A percentile compares a stretch with the other conserved stretches of the same genome.
These are phyloP conservation scores for Dione vanillae DNA, from an alignment of 2,888 invertebrate genomes.

Conservation along the genomic window DNA sequence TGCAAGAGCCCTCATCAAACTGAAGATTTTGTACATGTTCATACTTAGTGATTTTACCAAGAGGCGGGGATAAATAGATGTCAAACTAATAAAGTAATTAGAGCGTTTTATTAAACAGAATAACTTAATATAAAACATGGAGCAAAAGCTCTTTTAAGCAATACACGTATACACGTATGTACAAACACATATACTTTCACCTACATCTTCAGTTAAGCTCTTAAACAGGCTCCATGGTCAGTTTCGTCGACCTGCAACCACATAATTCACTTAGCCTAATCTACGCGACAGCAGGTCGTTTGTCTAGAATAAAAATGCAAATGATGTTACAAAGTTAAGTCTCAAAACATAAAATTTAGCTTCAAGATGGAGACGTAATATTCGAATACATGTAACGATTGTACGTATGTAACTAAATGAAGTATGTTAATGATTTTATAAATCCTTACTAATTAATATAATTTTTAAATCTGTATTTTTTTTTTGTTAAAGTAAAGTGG, in stretches of 20 bases:
- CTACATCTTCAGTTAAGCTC: constrained; percentile 10
- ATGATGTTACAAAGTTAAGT: background rate
- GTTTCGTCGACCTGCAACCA: constrained; percentile 21
- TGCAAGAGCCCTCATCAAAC: too few relatives aligned
- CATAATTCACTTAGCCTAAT: constrained; percentile 21
- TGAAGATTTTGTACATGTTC: too few relatives aligned
- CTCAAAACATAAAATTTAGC: constrained; percentile 9
- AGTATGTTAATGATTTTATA: too few relatives aligned
- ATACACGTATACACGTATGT: background rate
- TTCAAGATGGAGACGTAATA: background rate
- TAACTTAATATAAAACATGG: background rate
- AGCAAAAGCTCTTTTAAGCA: background rate
- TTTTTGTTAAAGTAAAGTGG: too few relatives aligned
- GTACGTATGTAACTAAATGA: background rate
- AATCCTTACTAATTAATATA: too few relatives aligned
- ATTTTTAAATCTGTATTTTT: too few relatives aligned
- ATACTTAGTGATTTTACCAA: too few relatives aligned
- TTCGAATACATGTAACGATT: background rate
- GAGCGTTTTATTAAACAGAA: background rate
- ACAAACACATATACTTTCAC: background rate
- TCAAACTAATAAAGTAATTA: background rate
- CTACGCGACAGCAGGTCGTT: constrained; percentile 19
- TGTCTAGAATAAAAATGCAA: constrained; percentile 15
- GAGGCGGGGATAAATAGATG: background rate
- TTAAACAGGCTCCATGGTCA: constrained; percentile 5